These are phyloP conservation scores for Drosophila ustulata DNA, from an alignment of 2,888 invertebrate genomes.

Conservation along the genomic window DNA sequence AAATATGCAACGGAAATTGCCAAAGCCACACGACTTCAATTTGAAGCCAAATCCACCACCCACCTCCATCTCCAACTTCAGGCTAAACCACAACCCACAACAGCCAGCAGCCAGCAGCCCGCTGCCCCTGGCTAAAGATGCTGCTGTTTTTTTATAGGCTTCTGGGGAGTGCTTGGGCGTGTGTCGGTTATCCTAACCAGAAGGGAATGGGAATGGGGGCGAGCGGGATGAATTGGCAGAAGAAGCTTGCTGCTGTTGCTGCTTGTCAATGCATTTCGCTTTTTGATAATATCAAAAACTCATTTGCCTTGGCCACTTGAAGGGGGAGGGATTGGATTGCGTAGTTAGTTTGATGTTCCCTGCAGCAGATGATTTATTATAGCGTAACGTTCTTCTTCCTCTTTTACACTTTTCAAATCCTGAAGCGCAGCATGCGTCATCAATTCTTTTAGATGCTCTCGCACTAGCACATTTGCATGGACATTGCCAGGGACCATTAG, in stretches of 20 bases:
- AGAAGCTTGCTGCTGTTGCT: constrained; percentile 31
- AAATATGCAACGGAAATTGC: constrained; percentile 77
- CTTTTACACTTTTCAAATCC: not conserved
- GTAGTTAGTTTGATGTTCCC: constrained; percentile 59
- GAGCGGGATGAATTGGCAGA: not conserved
- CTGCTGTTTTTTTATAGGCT: constrained; percentile 61
- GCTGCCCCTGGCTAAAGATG: constrained; percentile 26
- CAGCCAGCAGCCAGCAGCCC: not conserved
- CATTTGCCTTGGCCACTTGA: constrained; percentile 67
- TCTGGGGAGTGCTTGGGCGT: constrained; percentile 60
- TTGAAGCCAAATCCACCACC: constrained; percentile 30
- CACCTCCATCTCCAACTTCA: constrained; percentile 7
- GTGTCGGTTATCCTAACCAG: constrained; percentile 44
- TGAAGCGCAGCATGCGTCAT: constrained; percentile 61
- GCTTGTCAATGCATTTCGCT: constrained; percentile 74
- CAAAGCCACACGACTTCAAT: constrained; percentile 69
- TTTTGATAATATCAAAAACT: constrained; percentile 77
- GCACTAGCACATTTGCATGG: constrained; percentile 64
- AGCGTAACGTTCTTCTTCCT: constrained; percentile 5
- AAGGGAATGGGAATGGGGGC: not conserved
- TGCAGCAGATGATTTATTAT: constrained; percentile 72
- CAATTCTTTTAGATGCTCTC: constrained; percentile 67
- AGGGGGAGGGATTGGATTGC: constrained; percentile 28
- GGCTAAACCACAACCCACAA: not conserved
- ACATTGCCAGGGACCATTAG: constrained; percentile 68